These are phyloP conservation scores for Kryphioiulus occultus DNA, from an alignment of 2,888 invertebrate species.

Conservation along the genomic window DNA sequence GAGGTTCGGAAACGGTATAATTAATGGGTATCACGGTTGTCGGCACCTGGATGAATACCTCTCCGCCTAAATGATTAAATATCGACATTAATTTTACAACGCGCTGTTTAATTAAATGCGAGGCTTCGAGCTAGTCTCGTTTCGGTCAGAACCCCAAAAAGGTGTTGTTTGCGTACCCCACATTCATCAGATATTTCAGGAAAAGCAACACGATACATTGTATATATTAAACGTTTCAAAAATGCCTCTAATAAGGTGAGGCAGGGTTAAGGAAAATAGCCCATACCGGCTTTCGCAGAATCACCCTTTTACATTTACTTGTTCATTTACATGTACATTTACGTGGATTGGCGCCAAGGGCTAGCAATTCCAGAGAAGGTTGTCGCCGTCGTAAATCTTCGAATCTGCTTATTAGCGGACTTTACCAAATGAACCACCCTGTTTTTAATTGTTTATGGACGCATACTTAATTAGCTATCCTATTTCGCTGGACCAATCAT, in stretches of 20 bases:
- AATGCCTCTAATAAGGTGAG: not conserved
- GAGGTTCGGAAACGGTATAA: not conserved
- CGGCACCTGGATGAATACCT: slow-evolving; percentile 11
- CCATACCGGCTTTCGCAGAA: not conserved
- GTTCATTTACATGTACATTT: too few species aligned
- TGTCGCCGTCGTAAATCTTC: slow-evolving; percentile 20
- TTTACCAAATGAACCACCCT: slow-evolving; percentile 20
- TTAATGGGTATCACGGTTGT: slow-evolving; percentile 20
- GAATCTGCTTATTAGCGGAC: slow-evolving; percentile 12
- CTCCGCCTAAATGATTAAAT: slow-evolving; percentile 36
- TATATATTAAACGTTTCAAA: not conserved
- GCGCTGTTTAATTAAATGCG: slow-evolving; percentile 11
- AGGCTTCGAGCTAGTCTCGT: not conserved
- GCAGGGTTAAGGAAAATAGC: not conserved
- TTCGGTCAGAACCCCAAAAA: slow-evolving; percentile 22
- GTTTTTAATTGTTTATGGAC: not conserved
- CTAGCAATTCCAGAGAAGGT: not conserved
- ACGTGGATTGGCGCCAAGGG: not conserved
- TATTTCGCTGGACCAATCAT: not conserved
- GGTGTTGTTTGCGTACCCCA: slow-evolving; percentile 14
- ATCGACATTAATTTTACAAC: slow-evolving; percentile 9
- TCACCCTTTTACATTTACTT: not conserved
- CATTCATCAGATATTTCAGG: not conserved
- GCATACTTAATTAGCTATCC: not conserved
- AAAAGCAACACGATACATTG: not conserved